A percentile compares a stretch with the other conserved stretches of the same genome.
These are phyloP conservation scores for Fulica atra DNA, from an alignment of 2,113 vertebrate species.

Conservation along the genomic window DNA sequence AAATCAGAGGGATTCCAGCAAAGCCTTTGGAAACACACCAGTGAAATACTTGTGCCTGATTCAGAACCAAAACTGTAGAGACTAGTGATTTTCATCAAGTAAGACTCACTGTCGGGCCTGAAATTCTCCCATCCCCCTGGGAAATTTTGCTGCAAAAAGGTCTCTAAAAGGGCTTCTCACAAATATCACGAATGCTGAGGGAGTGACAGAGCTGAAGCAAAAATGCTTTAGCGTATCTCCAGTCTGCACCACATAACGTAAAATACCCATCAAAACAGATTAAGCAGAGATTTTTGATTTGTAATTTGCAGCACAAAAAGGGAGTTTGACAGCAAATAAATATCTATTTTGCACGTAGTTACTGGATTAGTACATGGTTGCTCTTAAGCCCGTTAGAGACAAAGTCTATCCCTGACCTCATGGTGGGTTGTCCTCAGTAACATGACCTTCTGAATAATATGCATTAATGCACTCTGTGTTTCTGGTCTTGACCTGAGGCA, in stretches of 20 bases:
- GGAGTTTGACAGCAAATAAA: not conserved
- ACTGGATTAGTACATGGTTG: not conserved
- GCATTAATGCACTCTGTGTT: not conserved
- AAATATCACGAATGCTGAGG: not conserved
- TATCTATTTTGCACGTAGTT: not conserved
- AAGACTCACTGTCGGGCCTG: not conserved
- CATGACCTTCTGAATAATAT: not conserved
- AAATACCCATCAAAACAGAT: not conserved
- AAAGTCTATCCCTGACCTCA: not conserved
- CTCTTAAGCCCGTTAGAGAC: not conserved
- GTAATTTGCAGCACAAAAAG: not conserved
- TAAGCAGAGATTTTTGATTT: not conserved
- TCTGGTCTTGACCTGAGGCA: not conserved
- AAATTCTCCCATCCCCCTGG: slow-evolving; percentile 6
- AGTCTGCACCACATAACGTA: not conserved
- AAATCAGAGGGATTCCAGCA: slow-evolving; percentile 58
- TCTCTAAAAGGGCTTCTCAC: not conserved
- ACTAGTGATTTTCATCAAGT: not conserved
- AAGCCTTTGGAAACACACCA: slow-evolving; percentile 39
- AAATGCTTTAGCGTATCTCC: not conserved
- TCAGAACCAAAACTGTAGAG: slow-evolving; percentile 1
- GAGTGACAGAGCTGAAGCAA: not conserved
- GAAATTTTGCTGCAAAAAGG: not conserved
- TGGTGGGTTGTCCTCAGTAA: not conserved
- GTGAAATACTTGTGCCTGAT: slow-evolving; percentile 15